A percentile compares a stretch with the other conserved stretches of the same genome.
phyloP scores from a whole-genome alignment of 2,888 invertebrate species.

The Morpho achilles region DNA sequence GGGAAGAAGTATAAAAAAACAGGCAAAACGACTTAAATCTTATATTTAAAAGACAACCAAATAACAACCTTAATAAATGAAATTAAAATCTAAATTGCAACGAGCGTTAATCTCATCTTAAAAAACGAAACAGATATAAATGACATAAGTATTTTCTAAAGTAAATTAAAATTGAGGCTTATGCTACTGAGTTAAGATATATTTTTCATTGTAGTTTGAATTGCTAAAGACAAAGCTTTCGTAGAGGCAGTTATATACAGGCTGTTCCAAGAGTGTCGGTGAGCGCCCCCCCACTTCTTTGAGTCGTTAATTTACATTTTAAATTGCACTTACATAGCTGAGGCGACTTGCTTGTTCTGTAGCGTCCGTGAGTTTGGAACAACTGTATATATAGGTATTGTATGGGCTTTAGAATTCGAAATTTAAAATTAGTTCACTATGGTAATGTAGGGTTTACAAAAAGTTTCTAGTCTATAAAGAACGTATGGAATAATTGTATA shows the following conservation, averaged over 20 bases:
- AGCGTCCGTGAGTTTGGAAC: conserved; percentile 45
- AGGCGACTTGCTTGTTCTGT: conserved; percentile 70
- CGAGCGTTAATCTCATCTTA: background rate
- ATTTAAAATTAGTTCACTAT: conserved; percentile 18
- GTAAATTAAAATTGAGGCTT: no score
- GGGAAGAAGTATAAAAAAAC: conserved; percentile 66
- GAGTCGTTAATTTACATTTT: conserved; percentile 80
- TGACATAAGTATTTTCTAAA: background rate
- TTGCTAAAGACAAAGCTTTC: background rate
- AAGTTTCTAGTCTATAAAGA: no score
- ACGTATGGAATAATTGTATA: no score
- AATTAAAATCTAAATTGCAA: conserved; percentile 32
- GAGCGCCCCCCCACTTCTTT: conserved; percentile 69
- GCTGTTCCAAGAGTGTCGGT: conserved; percentile 62
- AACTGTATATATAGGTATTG: conserved; percentile 28
- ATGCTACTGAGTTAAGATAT: background rate
- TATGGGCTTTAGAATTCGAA: conserved; percentile 22
- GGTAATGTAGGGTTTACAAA: background rate
- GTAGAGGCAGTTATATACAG: conserved; percentile 31
- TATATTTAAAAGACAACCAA: conserved; percentile 22
- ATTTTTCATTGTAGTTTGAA: background rate
- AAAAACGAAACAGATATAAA: background rate
- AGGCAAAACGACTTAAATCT: conserved; percentile 49
- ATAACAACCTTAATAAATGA: conserved; percentile 31
- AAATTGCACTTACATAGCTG: conserved; percentile 79